These are phyloP conservation scores for Leuciscus waleckii DNA, from an alignment of 2,797 vertebrate genomes.

Conservation along the genomic window DNA sequence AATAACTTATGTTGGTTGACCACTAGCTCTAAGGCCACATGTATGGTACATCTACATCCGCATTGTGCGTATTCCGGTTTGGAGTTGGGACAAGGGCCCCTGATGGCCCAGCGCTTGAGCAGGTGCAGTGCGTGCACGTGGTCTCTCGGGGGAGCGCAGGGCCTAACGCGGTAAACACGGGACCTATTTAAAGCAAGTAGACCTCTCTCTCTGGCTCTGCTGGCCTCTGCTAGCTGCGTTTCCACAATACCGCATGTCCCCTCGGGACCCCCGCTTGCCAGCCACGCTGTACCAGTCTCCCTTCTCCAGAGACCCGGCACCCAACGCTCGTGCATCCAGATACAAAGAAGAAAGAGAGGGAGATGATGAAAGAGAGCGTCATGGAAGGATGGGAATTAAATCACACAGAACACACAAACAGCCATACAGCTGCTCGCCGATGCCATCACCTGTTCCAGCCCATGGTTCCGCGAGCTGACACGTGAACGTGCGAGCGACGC, in stretches of 20 bases:
- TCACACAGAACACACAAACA: slow-evolving; percentile 55
- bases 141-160: slow-evolving; percentile 54
- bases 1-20: neutral
- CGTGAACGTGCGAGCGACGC: neutral
- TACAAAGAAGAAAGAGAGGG: slow-evolving; percentile 45
- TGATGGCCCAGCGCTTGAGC: slow-evolving; percentile 60
- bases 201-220: slow-evolving; percentile 54
- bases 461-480: slow-evolving; percentile 28
- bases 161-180: slow-evolving; percentile 65
- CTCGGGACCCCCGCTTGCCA: slow-evolving; percentile 40
- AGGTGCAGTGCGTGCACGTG: slow-evolving; percentile 61
- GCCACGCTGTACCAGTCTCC: slow-evolving; percentile 49
- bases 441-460: slow-evolving; percentile 61
- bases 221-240: slow-evolving; percentile 59
- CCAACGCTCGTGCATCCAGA: slow-evolving; percentile 52
- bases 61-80: slow-evolving; percentile 20
- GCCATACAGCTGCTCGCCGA: slow-evolving; percentile 69
- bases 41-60: slow-evolving; percentile 22
- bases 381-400: slow-evolving; percentile 63
- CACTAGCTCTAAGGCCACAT: slow-evolving; percentile 6
- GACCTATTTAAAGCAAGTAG: slow-evolving; percentile 65
- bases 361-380: slow-evolving; percentile 62
- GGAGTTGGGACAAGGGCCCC: slow-evolving; percentile 58
- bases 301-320: slow-evolving; percentile 57
- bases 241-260: slow-evolving; percentile 61